Evolutionary conservation across 2,113 vertebrate species (phyloP).

Genomic region (Apeltes quadracus): DNA sequence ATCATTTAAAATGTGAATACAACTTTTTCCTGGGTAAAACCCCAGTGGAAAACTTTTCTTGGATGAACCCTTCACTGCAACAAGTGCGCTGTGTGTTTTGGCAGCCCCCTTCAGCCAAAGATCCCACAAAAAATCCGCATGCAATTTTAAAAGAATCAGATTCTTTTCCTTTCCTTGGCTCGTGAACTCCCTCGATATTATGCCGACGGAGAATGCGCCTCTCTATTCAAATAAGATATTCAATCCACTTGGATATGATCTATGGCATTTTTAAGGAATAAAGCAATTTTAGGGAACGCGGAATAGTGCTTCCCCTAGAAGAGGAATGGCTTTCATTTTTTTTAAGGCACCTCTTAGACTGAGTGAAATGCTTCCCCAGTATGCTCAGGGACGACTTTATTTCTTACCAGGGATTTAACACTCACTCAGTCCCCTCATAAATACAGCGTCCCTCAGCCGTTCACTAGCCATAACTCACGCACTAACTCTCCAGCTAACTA

Average conservation of each 20-base stretch:
- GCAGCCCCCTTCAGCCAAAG: slow-evolving; percentile 58
- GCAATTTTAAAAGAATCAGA: slow-evolving; percentile 75
- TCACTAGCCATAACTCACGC: slow-evolving; percentile 89
- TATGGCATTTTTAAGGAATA: slow-evolving; percentile 72
- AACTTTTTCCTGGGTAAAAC: slow-evolving; percentile 46
- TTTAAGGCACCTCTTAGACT: slow-evolving; percentile 96
- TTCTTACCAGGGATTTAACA: slow-evolving; percentile 99
- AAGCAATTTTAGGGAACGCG: slow-evolving; percentile 72
- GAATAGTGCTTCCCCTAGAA: slow-evolving; percentile 88
- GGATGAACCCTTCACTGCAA: slow-evolving; percentile 75
- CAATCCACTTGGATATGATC: slow-evolving; percentile 73
- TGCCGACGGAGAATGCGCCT: slow-evolving; percentile 56
- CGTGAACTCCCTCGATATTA: slow-evolving; percentile 56
- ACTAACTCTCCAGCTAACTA: slow-evolving; percentile 83
- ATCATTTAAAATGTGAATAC: not conserved
- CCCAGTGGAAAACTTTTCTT: slow-evolving; percentile 63
- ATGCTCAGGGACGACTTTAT: slow-evolving; percentile 98
- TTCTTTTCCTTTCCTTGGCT: slow-evolving; percentile 62
- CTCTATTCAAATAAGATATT: slow-evolving; percentile 73
- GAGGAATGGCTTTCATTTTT: slow-evolving; percentile 95
- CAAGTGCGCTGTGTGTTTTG: slow-evolving; percentile 77
- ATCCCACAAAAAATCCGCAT: slow-evolving; percentile 67
- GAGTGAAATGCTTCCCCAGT: slow-evolving; percentile 99
- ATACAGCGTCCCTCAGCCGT: slow-evolving; percentile 90
- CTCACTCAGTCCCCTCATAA: slow-evolving; percentile 97